Base-by-base conservation (phyloP, 1,140 invertebrate genomes). In the Pseudomyrmex concolor region DNA sequence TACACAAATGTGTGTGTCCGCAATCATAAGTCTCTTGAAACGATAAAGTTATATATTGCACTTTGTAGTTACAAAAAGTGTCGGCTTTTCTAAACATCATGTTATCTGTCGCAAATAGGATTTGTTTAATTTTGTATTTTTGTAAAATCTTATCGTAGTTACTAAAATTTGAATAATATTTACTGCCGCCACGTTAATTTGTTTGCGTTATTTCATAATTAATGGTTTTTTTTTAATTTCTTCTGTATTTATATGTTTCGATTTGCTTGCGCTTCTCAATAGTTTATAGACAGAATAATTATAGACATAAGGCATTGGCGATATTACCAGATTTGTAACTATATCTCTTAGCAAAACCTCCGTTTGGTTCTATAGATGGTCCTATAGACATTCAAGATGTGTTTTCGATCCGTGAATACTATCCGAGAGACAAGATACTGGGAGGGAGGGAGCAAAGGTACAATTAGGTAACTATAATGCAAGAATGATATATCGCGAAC, bases 401-500 rank as follows among this genome's bases (percentile, higher is more conserved):
- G 34, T 13, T 70, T 57, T 48, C 34, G 34, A 57, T 48, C 19
- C n/a, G 17, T 9, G 19, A 68, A n/a, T 57, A 19, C 0, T 68
- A n/a, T 12, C 19, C 64, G 17, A 13, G 50, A 17, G 13, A 3
- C 19, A 3, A 25, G 34, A 34, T 4, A 25, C 25, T 34, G 5
- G 4, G 5, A 34, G 34, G 34, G 5, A 17, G 7, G 45, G 34
- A 19, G 73, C 43, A 82, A 82, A 82, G 78, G 22, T 82, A 57
- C 55, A 74, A 82, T 82, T 72, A n/a, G n/a, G n/a, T n/a, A 73
- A 82, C 55, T 57, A 34, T 34, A 78, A 68, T 78, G 74, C 63
- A 78, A 78, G 68, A 78, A 78, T 80, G 76, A 80, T 80, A 80
- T 80, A 80, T 80, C 66, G 54, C 76, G 22, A 7, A 4, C 55